Evolutionary conservation across 2,888 invertebrate species (phyloP), one percentile per base, ranked within the genome.

Genomic region (Drosophila peninsularis): DNA sequence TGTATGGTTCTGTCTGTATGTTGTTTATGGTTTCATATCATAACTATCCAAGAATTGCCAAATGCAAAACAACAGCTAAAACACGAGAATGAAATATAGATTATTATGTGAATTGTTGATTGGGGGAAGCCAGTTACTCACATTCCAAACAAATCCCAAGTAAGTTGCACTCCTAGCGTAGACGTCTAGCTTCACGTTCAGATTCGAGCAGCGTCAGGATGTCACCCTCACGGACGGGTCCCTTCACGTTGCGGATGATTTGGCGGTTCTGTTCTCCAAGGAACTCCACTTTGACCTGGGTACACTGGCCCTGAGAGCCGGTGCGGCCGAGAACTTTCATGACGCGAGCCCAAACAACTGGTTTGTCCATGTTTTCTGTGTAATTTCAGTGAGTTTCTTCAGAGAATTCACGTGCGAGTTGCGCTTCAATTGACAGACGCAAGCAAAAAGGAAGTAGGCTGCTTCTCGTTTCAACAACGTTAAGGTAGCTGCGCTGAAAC

Each of bases 281-380:
- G 93, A 99, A 99, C 93, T 99, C 99, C 21, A 99, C 99, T 93
- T 99, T 97, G 75, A 98, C 98, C 94, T 99, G 99, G 67, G 99
- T 99, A 96, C 99, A 99, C 93, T 99, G 99, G 90, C 99, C 99
- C 93, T 99, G 99, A 89, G 99, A 99, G 72, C 99, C 99, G 79
- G 99, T 99, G 91, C 99, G 96, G 73, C 99, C 99, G 91, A 99
- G 94, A 90, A 99, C 97, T 94, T 99, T 99, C 86, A 98, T 97
- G 65, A 99, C 99, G 93, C 97, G 95, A 84, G 97, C 97, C 88
- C 96, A 94, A 93, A 97, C 97, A 87, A 96, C 96, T 90, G 96
- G 96, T 93, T 97, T 97, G 92, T 97, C 96, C 96, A 97, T 97
- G 44, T 39, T 75, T 57, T 32, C 17, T 54, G 14, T 39, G 32